Evolutionary conservation across 2,888 invertebrate species (phyloP).

Genomic region (Chaitophorus viminalis): DNA sequence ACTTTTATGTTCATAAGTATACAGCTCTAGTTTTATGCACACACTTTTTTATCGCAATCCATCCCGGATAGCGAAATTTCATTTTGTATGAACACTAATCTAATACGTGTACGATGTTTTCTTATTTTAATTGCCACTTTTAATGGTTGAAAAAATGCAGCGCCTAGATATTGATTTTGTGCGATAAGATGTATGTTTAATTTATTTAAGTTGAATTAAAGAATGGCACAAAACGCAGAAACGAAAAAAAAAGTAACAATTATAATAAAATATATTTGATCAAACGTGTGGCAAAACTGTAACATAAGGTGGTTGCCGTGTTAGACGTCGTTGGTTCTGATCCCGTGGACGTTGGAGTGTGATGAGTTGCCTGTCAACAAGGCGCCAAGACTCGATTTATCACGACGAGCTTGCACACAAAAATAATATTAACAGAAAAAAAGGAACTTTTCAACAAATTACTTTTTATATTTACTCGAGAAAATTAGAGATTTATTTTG

Average conservation of each 20-base stretch:
- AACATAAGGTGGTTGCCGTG: not conserved
- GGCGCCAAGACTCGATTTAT: constrained; percentile 12
- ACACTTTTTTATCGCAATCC: not conserved
- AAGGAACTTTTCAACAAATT: not conserved
- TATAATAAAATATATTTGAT: too few relatives aligned
- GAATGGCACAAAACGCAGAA: too few relatives aligned
- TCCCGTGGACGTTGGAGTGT: not conserved
- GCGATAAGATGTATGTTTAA: too few relatives aligned
- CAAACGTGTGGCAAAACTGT: not conserved
- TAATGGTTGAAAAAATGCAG: too few relatives aligned
- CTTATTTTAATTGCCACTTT: too few relatives aligned
- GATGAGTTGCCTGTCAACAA: constrained; percentile 37
- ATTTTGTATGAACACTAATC: not conserved
- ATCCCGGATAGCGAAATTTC: too few relatives aligned
- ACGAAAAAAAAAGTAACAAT: not conserved
- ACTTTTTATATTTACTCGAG: not conserved
- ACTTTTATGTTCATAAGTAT: not conserved
- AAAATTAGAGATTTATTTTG: not conserved
- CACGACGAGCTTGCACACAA: not conserved
- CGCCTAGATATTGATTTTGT: too few relatives aligned
- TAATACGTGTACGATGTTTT: too few relatives aligned
- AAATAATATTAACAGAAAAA: not conserved
- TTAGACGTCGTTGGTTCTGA: not conserved
- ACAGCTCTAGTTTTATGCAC: not conserved
- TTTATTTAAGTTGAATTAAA: not conserved